These are phyloP conservation scores for Butorides virescens DNA, from an alignment of 2,113 vertebrate genomes.

Conservation along the genomic window DNA sequence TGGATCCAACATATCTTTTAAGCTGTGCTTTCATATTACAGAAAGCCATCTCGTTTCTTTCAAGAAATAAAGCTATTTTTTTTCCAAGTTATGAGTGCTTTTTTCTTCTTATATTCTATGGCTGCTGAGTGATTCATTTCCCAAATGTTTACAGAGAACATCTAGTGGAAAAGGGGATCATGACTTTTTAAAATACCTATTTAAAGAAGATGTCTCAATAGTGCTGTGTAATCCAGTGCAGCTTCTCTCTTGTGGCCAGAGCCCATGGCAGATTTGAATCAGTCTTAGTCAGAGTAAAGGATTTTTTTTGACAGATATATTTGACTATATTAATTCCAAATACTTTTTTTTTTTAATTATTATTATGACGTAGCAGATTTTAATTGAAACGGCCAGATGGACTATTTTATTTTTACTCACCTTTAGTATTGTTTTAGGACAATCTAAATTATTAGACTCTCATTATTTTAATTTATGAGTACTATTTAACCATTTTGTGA, in stretches of 20 bases:
- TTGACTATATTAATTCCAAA: slow-evolving; percentile 23
- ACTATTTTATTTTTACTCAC: slow-evolving; percentile 28
- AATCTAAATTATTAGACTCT: slow-evolving; percentile 14
- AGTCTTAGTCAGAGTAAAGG: not conserved
- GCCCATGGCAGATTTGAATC: not conserved
- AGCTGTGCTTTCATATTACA: not conserved
- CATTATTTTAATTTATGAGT: slow-evolving; percentile 41
- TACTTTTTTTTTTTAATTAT: not conserved
- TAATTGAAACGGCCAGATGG: slow-evolving; percentile 19
- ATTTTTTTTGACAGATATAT: not conserved
- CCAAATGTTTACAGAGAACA: slow-evolving; percentile 55
- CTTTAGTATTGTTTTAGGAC: slow-evolving; percentile 10
- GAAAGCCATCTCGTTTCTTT: not conserved
- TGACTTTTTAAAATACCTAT: slow-evolving; percentile 49
- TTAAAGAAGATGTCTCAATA: slow-evolving; percentile 47
- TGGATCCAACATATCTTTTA: not conserved
- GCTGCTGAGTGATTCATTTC: slow-evolving; percentile 38
- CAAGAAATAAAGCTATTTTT: not conserved
- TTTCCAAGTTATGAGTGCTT: not conserved
- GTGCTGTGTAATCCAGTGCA: slow-evolving; percentile 31
- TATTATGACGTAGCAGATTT: not conserved
- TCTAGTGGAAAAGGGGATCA: slow-evolving; percentile 41
- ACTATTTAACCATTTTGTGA: slow-evolving; percentile 25
- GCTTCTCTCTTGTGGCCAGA: not conserved
- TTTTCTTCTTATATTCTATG: not conserved